Evolutionary conservation across 2,113 vertebrate genomes (phyloP).

Genomic region (Globicephala melas): DNA sequence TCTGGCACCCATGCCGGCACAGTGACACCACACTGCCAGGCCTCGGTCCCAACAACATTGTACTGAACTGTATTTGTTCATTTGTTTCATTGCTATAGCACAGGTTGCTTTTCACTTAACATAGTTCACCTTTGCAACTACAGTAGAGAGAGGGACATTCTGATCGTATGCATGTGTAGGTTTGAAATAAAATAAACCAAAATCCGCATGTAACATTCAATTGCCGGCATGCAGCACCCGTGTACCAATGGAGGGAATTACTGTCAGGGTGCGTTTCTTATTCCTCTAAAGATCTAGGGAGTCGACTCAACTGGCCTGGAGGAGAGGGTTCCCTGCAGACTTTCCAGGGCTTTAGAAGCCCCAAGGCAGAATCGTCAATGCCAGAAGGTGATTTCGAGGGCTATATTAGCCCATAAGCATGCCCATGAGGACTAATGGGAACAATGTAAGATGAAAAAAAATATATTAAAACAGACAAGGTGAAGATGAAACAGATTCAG

Average conservation of each 20-base stretch:
- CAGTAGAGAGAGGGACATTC: constrained; percentile 27
- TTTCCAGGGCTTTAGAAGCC: constrained; percentile 74
- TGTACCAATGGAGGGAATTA: constrained; percentile 67
- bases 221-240: not conserved
- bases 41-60: not conserved
- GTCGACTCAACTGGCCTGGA: constrained; percentile 68
- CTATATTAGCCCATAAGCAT: constrained; percentile 77
- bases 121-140: constrained; percentile 26
- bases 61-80: not conserved
- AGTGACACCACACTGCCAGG: not conserved
- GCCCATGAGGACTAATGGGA: constrained; percentile 79
- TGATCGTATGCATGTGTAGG: not conserved
- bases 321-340: constrained; percentile 75
- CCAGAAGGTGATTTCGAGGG: constrained; percentile 78
- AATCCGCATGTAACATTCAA: constrained; percentile 60
- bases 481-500: constrained; percentile 81
- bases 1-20: fast-evolving
- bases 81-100: not conserved
- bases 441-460: constrained; percentile 74
- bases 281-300: constrained; percentile 72
- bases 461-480: constrained; percentile 76
- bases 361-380: constrained; percentile 77
- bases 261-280: constrained; percentile 69
- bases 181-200: constrained; percentile 70
- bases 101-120: constrained; percentile 35